A percentile compares a stretch with the other conserved stretches of the same genome.
These are phyloP conservation scores for Oryzias dopingdopingensis DNA, from an alignment of 2,797 vertebrate genomes.

Conservation along the genomic window DNA sequence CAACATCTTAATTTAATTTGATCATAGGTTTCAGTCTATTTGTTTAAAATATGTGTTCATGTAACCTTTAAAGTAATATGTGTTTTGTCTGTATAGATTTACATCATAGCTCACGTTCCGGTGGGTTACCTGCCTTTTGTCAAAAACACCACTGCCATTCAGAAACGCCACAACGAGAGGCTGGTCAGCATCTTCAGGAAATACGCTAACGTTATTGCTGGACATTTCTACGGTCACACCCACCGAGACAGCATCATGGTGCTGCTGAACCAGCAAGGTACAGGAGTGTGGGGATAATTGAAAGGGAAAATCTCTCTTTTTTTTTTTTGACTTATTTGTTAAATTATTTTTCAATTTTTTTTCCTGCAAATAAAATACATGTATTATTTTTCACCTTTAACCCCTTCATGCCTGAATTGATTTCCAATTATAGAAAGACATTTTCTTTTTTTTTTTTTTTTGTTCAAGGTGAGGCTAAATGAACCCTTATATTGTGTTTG, in stretches of 20 bases:
- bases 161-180: conserved; percentile 82
- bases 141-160: conserved; percentile 77
- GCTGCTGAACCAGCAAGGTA: conserved; percentile 85
- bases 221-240: conserved; percentile 95
- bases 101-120: conserved; percentile 91
- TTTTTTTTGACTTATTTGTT: no score
- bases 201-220: conserved; percentile 83
- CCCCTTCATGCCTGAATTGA: no score
- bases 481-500: no score
- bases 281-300: neutral
- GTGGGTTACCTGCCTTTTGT: conserved; percentile 86
- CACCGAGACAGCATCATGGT: conserved; percentile 94
- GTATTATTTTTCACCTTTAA: no score
- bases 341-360: no score
- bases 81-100: conserved; percentile 75
- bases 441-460: no score
- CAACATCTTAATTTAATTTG: neutral
- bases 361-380: no score
- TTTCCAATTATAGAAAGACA: no score
- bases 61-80: neutral
- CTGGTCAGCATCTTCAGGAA: conserved; percentile 85
- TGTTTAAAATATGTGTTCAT: no score
- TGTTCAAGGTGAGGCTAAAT: no score
- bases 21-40: neutral
- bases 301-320: no score